Evolutionary conservation across 2,113 vertebrate genomes (phyloP), one percentile per base, ranked within the genome.

Genomic region (Procavia capensis): DNA sequence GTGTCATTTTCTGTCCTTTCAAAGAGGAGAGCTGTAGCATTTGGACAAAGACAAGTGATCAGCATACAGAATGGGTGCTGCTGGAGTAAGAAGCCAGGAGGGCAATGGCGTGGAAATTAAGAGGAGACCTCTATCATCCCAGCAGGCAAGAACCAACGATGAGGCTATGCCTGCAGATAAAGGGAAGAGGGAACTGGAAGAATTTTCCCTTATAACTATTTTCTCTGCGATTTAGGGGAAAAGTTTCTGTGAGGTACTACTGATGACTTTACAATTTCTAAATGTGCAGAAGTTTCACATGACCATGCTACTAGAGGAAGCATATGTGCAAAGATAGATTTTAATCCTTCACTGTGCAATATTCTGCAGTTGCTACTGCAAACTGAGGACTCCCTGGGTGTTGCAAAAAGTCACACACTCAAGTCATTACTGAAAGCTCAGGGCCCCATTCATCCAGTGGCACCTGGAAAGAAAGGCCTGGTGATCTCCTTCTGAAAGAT

Each of bases 231-330:
- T 19, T 1, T 1, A 54, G 6, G 9, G 16, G 9, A 20, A 54
- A 19, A 47, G 34, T 85, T 78, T 96, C 61, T 86, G 39, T 72
- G 39, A 91, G 39, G 43, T 75, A 86, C 70, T 91, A 2, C 29
- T 43, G 74, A 76, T 70, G 76, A 74, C 25, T 16, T 79, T 66
- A 90, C 85, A 91, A 68, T 95, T 93, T 81, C 57, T 57, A 34
- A 61, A 45, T 95, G 27, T 70, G 25, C 16, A 81, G 93, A 93
- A 70, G 87, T 70, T 64, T 86, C 45, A 91, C n/a, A 91, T 34
- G 82, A 66, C 16, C 22, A 78, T 54, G 82, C 47, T 39, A 87
- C 50, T 16, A 61, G 31, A 24, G 2, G 31, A 8, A 61, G 3
- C 45, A 41, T 27, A 59, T 6, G 19, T 88, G 14, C n/a, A 50